These are phyloP conservation scores for Ceratina australensis DNA, from an alignment of 1,140 invertebrate species.

Conservation along the genomic window DNA sequence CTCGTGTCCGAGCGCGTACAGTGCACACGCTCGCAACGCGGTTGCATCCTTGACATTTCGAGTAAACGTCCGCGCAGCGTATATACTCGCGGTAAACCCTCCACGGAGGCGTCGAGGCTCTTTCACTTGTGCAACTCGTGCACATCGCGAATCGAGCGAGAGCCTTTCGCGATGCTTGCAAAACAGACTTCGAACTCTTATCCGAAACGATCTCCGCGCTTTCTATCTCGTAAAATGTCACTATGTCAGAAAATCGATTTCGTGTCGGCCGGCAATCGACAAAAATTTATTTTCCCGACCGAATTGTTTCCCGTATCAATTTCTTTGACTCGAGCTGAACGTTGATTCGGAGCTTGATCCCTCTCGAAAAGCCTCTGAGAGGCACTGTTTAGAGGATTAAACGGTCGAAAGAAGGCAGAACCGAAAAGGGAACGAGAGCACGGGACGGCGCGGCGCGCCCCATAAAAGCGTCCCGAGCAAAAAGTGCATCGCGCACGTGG, in stretches of 20 bases:
- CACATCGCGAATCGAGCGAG: slow-evolving; percentile 51
- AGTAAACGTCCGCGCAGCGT: slow-evolving; percentile 57
- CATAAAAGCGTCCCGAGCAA: slow-evolving; percentile 62
- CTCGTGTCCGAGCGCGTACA: slow-evolving; percentile 1
- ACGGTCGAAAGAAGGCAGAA: slow-evolving; percentile 1
- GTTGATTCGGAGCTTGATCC: too few species aligned
- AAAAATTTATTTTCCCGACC: too few species aligned
- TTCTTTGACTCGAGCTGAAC: background rate
- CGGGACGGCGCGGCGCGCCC: slow-evolving; percentile 18
- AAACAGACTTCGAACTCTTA: slow-evolving; percentile 31
- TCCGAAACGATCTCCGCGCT: slow-evolving; percentile 43
- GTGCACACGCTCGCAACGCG: slow-evolving; percentile 43
- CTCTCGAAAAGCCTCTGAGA: too few species aligned
- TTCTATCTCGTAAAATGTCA: slow-evolving; percentile 59
- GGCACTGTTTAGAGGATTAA: background rate
- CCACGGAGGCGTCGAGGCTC: slow-evolving; percentile 31
- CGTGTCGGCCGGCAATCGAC: too few species aligned
- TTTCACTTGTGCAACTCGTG: slow-evolving; percentile 74
- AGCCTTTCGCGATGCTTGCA: slow-evolving; percentile 55
- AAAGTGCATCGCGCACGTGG: slow-evolving; percentile 76
- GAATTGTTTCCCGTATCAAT: too few species aligned
- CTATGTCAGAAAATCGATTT: background rate
- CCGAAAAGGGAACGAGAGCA: slow-evolving; percentile 50
- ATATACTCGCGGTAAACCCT: background rate
- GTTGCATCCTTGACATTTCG: slow-evolving; percentile 78